Percentiles rank a stretch among this genome's conserved stretches.
phyloP scores from a whole-genome alignment of 2,113 vertebrate species.

The Mesoclemmys tuberculata region DNA sequence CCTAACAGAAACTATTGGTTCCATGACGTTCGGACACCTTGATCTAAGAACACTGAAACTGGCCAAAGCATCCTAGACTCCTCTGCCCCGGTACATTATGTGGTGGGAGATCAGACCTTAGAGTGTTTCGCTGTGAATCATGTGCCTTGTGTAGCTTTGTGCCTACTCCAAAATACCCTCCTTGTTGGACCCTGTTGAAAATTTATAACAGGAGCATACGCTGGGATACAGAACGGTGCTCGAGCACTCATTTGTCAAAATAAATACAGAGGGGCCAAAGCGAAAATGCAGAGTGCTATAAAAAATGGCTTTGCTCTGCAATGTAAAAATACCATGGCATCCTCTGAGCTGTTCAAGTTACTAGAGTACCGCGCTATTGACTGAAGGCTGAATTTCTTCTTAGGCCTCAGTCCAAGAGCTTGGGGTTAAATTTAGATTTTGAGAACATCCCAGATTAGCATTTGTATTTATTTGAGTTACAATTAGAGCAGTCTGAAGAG shows the following conservation, averaged over 20 bases:
- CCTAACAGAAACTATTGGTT: accelerated
- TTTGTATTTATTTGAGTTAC: not conserved
- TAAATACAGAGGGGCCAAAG: not conserved
- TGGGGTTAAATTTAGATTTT: not conserved
- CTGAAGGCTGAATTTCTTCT: conserved; percentile 26
- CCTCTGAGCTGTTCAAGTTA: not conserved
- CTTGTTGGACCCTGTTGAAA: not conserved
- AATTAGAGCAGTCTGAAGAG: not conserved
- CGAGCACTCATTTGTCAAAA: not conserved
- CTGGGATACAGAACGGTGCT: not conserved
- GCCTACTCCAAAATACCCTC: not conserved
- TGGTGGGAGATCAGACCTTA: not conserved
- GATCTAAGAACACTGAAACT: not conserved
- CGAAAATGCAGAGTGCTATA: accelerated
- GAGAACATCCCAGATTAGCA: not conserved
- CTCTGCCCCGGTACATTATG: accelerated
- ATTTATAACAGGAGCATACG: accelerated
- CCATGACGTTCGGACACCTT: not conserved
- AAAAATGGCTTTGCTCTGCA: not conserved
- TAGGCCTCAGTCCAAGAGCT: not conserved
- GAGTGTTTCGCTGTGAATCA: not conserved
- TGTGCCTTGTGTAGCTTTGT: too few species aligned
- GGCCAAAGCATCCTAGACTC: not conserved
- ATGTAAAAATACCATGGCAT: accelerated
- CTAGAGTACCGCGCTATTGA: not conserved